Conservation (phyloP, 2,888 invertebrate genomes). For the Cryptus viduatorius region DNA sequence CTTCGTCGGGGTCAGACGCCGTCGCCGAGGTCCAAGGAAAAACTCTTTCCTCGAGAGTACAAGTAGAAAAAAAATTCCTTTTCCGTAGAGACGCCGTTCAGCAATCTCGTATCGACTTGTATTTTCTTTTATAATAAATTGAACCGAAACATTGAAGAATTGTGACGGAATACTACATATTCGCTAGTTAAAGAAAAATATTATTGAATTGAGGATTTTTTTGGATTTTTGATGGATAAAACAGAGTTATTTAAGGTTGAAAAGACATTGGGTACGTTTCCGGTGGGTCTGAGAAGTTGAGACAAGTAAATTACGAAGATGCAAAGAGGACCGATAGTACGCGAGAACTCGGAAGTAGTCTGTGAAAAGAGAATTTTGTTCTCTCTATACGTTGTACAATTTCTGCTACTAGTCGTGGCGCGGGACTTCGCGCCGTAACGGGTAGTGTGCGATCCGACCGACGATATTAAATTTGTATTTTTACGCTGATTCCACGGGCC, state of each 20-base stretch:
- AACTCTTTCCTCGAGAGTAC: conserved; percentile 38
- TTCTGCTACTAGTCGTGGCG: background rate
- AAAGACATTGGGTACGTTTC: background rate
- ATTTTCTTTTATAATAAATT: background rate
- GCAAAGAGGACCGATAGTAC: background rate
- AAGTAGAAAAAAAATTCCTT: conserved; percentile 52
- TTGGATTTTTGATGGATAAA: background rate
- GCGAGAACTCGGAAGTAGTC: conserved; percentile 27
- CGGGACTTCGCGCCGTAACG: background rate
- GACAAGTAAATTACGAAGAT: background rate
- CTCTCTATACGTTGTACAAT: background rate
- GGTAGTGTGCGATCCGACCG: conserved; percentile 60
- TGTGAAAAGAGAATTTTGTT: conserved; percentile 4
- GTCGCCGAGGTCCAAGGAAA: conserved; percentile 56
- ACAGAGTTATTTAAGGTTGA: too few relatives aligned
- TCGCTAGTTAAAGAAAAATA: background rate
- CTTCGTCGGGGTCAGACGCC: conserved; percentile 73
- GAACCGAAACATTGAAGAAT: background rate
- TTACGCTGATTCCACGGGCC: conserved; percentile 88
- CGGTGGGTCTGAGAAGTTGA: background rate
- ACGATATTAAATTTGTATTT: conserved; percentile 88
- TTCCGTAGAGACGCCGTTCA: conserved; percentile 33
- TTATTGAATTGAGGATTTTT: background rate
- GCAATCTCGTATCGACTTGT: conserved; percentile 5
- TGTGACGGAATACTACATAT: background rate